Percentiles rank a stretch among this genome's conserved stretches.
Conservation (phyloP, 2,113 vertebrate genomes). For the Nesoenas mayeri region DNA sequence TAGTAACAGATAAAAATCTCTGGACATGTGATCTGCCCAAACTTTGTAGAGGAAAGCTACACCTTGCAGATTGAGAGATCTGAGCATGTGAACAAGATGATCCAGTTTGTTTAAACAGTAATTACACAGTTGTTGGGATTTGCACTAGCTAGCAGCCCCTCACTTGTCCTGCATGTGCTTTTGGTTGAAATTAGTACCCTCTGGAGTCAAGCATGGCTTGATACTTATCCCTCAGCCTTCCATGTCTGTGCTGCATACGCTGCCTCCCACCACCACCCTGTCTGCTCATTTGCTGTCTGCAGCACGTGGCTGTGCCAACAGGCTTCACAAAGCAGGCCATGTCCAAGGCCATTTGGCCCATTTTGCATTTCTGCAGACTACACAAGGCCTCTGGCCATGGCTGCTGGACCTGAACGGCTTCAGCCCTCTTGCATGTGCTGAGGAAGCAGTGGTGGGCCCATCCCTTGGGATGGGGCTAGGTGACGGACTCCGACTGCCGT, state of each 20-base stretch:
- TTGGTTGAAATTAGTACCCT: neutral
- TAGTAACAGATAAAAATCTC: neutral
- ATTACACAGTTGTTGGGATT: neutral
- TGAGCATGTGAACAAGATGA: neutral
- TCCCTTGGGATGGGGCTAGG: neutral
- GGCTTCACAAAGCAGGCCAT: neutral
- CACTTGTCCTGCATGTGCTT: neutral
- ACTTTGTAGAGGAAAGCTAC: neutral
- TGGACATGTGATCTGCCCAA: neutral
- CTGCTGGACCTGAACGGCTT: neutral
- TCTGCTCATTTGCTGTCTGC: neutral
- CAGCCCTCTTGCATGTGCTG: neutral
- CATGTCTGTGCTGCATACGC: accelerated
- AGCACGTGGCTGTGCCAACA: accelerated
- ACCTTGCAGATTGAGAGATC: neutral
- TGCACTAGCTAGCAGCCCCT: neutral
- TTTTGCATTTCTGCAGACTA: neutral
- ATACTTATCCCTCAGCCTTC: neutral
- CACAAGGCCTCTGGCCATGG: neutral
- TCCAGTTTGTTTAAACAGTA: neutral
- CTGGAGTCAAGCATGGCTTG: neutral
- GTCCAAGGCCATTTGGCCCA: neutral
- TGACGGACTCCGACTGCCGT: neutral
- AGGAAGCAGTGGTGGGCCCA: neutral
- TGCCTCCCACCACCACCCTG: neutral